Evolutionary conservation across 2,113 vertebrate species (phyloP).

Genomic region (Formicarius rufipectus): DNA sequence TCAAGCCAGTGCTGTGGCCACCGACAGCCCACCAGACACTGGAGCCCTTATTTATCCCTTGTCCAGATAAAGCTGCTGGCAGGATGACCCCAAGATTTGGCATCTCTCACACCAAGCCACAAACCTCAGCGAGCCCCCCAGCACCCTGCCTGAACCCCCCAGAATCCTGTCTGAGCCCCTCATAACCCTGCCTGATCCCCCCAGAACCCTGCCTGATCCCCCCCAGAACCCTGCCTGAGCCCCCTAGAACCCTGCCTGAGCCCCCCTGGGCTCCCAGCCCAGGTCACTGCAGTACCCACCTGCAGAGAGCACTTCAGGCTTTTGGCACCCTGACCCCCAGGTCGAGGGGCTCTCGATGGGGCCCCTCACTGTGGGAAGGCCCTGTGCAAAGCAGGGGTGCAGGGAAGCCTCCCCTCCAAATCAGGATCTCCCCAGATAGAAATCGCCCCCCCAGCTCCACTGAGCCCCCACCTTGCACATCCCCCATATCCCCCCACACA

Average conservation of each 20-base stretch:
- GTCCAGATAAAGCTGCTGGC: background rate
- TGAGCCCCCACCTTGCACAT: background rate
- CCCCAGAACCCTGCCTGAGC: too few relatives aligned
- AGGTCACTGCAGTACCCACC: background rate
- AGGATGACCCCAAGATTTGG: background rate
- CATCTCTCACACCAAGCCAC: accelerated
- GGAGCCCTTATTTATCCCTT: background rate
- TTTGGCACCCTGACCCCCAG: accelerated
- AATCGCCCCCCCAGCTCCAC: background rate
- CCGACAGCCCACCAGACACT: accelerated
- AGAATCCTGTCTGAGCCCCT: too few relatives aligned
- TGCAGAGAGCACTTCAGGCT: background rate
- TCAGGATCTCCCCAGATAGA: background rate
- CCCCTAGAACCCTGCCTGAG: too few relatives aligned
- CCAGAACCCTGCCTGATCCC: background rate
- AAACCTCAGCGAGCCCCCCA: background rate
- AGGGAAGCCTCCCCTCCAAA: too few relatives aligned
- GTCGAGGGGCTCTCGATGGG: background rate
- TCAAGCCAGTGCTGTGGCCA: background rate
- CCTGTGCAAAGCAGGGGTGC: accelerated
- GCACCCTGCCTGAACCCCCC: too few relatives aligned
- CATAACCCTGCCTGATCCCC: background rate
- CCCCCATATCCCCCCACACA: background rate
- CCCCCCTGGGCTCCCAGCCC: background rate
- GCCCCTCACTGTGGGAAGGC: too few relatives aligned